Evolutionary conservation across 2,797 vertebrate species (phyloP), one percentile per base, ranked within the genome.

Genomic region (Phalloptychus januarius): DNA sequence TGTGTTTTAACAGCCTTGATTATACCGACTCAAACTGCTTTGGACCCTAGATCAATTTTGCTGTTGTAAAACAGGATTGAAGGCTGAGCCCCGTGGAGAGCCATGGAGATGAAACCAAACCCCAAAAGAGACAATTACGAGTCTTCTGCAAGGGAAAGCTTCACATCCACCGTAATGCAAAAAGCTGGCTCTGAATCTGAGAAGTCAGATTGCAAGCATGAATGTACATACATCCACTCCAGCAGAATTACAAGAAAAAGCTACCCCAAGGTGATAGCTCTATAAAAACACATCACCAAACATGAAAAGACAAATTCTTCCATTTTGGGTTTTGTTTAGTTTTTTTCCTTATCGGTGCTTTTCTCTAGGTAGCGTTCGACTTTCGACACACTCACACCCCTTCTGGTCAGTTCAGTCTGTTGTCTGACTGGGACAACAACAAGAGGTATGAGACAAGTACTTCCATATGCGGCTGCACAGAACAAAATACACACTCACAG

Each of bases 401-500:
- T 67, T 77, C 83, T 77, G 82, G 79, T 85, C 83, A 82, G 70
- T 71, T 87, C 86, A 65, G 79, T 75, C 84, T 86, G 86, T 89
- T 89, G 91, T 80, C 88, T 90, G 84, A 88, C 93, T 93, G 92
- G 90, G 94, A 94, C 93, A 95, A 93, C 86, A 91, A 75, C 86
- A 45, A 71, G 67, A 71, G n/a, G 92, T 91, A 90, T 61, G 74
- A 88, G 89, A 87, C 88, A 93, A 95, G 91, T 61, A 82, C 93
- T 96, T 96, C 95, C 93, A 95, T 95, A 91, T 96, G 95, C 91
- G 94, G 76, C 87, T 80, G 79, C 71, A 86, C 25, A 79, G 72
- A 85, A 73, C 74, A 45, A 80, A 52, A 86, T 73, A 79, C 79
- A 85, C 25, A 69, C 40, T 87, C 67, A 74, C 20, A 5, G 67